Evolutionary conservation across 2,797 vertebrate species (phyloP).

Genomic region (Myripristis jacobus): DNA sequence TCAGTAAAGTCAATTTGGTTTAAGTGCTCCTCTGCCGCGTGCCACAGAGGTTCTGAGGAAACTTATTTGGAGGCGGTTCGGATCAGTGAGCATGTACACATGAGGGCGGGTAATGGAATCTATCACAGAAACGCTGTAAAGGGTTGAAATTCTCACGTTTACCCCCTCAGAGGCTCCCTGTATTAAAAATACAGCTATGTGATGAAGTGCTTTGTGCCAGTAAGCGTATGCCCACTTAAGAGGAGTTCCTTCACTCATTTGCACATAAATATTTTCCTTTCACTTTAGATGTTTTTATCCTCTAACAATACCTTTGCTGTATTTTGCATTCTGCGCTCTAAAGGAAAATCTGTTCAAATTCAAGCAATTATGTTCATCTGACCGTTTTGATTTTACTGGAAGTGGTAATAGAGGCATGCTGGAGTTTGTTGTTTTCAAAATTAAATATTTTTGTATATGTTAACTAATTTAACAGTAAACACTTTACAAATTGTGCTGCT

Average conservation of each 20-base stretch:
- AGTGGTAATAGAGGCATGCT: no score
- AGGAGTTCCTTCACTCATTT: conserved; percentile 59
- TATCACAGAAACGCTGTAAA: conserved; percentile 68
- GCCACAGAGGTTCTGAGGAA: conserved; percentile 82
- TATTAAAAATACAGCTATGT: conserved; percentile 41
- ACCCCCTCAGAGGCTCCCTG: conserved; percentile 52
- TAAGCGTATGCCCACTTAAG: conserved; percentile 15
- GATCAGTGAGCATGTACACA: conserved; percentile 87
- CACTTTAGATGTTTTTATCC: conserved; percentile 4
- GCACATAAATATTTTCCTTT: conserved; percentile 58
- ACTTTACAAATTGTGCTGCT: not conserved
- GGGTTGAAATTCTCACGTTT: conserved; percentile 82
- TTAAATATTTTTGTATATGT: not conserved
- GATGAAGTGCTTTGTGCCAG: conserved; percentile 45
- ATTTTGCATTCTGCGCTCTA: conserved; percentile 38
- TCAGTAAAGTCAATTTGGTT: conserved; percentile 93
- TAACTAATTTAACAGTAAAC: not conserved
- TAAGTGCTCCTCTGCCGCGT: conserved; percentile 88
- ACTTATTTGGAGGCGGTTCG: conserved; percentile 89
- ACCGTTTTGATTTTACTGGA: not conserved
- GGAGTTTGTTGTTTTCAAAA: not conserved
- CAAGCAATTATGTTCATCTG: not conserved
- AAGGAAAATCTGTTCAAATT: conserved; percentile 18
- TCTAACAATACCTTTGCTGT: conserved; percentile 46
- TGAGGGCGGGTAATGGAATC: conserved; percentile 79